Evolutionary conservation across 2,113 vertebrate species (phyloP).

Genomic region (Sylvietta virens): DNA sequence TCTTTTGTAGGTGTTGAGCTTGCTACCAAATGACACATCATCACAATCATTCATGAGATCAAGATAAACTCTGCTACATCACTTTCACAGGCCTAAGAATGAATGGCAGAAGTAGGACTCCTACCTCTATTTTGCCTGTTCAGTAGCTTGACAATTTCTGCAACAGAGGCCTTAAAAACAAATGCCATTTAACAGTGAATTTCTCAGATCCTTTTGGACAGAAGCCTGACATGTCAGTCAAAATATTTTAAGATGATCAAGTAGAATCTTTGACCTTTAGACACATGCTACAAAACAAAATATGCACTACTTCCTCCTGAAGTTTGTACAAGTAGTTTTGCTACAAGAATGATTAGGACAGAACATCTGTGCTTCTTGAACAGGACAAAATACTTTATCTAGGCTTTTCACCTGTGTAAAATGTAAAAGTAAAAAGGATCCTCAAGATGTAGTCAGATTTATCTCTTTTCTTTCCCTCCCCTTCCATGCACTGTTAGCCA

Average conservation of each 20-base stretch:
- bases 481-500: not conserved
- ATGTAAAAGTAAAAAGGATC: not conserved
- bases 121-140: not conserved
- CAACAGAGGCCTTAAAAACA: not conserved
- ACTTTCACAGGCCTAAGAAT: not conserved
- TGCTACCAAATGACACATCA: not conserved
- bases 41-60: not conserved
- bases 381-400: not conserved
- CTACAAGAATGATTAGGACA: not conserved
- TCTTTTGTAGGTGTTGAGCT: fast-evolving
- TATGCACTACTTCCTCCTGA: not conserved
- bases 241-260: not conserved
- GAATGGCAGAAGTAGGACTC: not conserved
- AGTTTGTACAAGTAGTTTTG: not conserved
- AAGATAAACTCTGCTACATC: not conserved
- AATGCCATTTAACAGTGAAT: not conserved
- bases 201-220: not conserved
- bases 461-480: not conserved
- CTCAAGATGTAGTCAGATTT: not conserved
- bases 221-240: not conserved
- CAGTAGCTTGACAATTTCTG: not conserved
- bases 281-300: not conserved
- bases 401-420: not conserved
- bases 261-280: not conserved
- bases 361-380: not conserved